Base-by-base conservation (phyloP, 2,113 vertebrate species). In the Stegostoma tigrinum region DNA sequence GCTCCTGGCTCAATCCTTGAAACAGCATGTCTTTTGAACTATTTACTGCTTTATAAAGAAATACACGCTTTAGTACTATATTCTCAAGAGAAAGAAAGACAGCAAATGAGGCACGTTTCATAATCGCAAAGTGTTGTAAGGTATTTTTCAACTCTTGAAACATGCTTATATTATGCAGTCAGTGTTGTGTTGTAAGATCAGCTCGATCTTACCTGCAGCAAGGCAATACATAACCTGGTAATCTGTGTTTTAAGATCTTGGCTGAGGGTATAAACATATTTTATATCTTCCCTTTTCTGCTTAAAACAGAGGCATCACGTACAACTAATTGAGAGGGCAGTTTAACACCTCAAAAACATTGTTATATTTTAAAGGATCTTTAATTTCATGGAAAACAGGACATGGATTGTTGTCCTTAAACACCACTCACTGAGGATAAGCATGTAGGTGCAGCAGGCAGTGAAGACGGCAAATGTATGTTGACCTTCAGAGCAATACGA, bases 21-120 rank as follows among this genome's bases (percentile, higher is more conserved):
- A 91, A 93, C 89, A 93, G 61, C 89, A 38, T 38, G 89, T 7
- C 89, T 93, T 67, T 93, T 93, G 34, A 93, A 66, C 61, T 91
- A 66, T 4, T n/a, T 34, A 38, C 30, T 19, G 89, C 55, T 93
- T 66, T 66, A 34, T 93, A 23, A 66, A 19, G 89, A 66, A 93
- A 93, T 34, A 34, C 19, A 23, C 34, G 19, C 8, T 66, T 66
- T 93, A 61, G 38, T 66, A 1, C 19, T 61, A 64, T 1, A 64
- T 64, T 91, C 34, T 24, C 64, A n/a, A 66, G 89, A 23, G n/a
- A 66, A n/a, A 38, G 19, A 67, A 17, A 91, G 21, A 83, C 14
- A 21, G 55, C 64, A 64, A 61, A 64, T 38, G 30, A 91, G 89
- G 10, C 87, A 34, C 27, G 30, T 61, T 87, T 64, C 30, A 55